Conservation (phyloP, 92 coral and sea anemone species). For the Galaxea fascicularis region DNA sequence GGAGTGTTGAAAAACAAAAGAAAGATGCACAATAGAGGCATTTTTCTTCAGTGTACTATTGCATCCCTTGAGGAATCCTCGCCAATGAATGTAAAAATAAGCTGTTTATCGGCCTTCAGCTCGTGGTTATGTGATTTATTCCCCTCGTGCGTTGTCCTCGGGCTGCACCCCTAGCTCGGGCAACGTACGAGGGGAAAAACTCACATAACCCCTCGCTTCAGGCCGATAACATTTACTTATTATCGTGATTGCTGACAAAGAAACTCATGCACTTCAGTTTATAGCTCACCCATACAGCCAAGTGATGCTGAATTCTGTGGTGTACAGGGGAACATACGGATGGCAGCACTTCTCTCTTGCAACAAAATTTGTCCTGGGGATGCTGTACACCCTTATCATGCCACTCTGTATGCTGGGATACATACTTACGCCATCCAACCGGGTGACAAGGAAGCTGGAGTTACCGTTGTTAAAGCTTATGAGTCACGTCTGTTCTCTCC, state of each 20-base stretch:
- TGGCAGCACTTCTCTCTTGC: conserved; percentile 49
- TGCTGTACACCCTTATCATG: conserved; percentile 73
- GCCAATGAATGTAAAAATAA: no score
- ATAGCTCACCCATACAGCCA: conserved; percentile 94
- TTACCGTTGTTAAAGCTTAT: conserved; percentile 80
- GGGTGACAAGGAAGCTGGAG: conserved; percentile 63
- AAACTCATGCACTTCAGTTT: conserved; percentile 59
- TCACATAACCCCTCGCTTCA: no score
- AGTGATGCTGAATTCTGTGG: conserved; percentile 78
- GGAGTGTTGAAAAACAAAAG: no score
- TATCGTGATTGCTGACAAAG: not conserved
- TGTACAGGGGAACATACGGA: conserved; percentile 62
- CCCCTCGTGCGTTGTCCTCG: no score
- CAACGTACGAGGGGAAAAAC: no score
- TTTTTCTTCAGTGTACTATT: no score
- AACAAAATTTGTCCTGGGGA: conserved; percentile 41
- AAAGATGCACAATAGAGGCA: no score
- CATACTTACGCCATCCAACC: conserved; percentile 62
- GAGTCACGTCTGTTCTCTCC: conserved; percentile 76
- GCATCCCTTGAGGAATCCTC: no score
- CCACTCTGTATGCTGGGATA: conserved; percentile 74
- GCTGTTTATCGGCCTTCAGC: no score
- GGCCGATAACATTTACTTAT: no score
- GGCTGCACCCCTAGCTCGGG: no score
- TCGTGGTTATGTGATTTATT: no score